phyloP scores from a whole-genome alignment of 2,888 invertebrate genomes.

The Trimorus sp. region DNA sequence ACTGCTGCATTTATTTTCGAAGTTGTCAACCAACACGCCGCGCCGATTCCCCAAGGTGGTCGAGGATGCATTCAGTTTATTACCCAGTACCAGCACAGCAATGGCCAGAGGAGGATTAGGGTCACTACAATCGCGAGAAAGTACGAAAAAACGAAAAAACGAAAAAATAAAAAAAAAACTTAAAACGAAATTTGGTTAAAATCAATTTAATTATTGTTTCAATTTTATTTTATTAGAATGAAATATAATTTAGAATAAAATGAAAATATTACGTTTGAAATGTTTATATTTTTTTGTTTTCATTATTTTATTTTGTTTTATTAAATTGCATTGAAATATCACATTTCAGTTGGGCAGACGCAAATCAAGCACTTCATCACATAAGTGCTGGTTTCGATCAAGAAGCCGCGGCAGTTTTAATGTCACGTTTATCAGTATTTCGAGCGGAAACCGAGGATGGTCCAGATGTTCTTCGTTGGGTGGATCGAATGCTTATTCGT shows the following conservation, averaged over 20 bases:
- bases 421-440: conserved; percentile 98
- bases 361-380: conserved; percentile 93
- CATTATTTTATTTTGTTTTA: too few species aligned
- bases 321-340: too few species aligned
- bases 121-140: conserved; percentile 99
- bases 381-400: conserved; percentile 98
- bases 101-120: conserved; percentile 95
- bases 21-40: conserved; percentile 96
- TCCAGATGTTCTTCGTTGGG: conserved; percentile 98
- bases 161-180: not conserved
- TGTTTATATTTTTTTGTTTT: too few species aligned
- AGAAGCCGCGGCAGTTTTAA: conserved; percentile 98
- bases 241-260: not conserved
- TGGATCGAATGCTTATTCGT: conserved; percentile 98
- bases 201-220: too few species aligned
- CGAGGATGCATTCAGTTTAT: conserved; percentile 99
- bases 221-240: too few species aligned
- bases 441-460: conserved; percentile 97
- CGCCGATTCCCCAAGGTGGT: conserved; percentile 97
- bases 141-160: conserved; percentile 83
- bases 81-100: conserved; percentile 98
- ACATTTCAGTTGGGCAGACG: conserved; percentile 94
- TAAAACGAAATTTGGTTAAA: not conserved
- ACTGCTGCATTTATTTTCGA: conserved; percentile 98
- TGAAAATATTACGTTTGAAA: too few species aligned